phyloP scores from a whole-genome alignment of 2,888 invertebrate species.

The Drosophila atripex region DNA sequence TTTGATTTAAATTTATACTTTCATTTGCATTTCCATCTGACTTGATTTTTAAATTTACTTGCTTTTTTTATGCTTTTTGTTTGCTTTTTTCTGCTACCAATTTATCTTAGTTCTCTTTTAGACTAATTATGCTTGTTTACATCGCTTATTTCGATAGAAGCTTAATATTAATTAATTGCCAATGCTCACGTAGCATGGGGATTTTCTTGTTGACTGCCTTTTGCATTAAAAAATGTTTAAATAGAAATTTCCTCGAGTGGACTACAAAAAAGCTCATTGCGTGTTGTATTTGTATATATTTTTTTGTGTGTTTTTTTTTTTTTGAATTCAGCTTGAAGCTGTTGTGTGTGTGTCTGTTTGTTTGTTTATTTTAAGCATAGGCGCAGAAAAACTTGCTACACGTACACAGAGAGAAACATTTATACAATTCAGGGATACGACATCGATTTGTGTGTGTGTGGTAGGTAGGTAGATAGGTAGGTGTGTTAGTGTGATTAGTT shows the following conservation, averaged over 20 bases:
- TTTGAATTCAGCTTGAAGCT: constrained; percentile 26
- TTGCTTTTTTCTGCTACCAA: constrained; percentile 35
- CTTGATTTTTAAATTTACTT: constrained; percentile 40
- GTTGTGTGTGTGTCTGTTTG: constrained; percentile 20
- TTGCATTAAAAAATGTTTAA: constrained; percentile 20
- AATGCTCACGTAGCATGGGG: constrained; percentile 22
- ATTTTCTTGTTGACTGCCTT: constrained; percentile 26
- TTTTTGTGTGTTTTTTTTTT: constrained; percentile 14
- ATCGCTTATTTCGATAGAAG: constrained; percentile 53
- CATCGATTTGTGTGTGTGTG: constrained; percentile 42
- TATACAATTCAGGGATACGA: constrained; percentile 44
- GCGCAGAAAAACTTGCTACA: constrained; percentile 61
- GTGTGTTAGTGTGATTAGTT: constrained; percentile 23
- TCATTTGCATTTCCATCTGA: constrained; percentile 44
- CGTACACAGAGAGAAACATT: constrained; percentile 50
- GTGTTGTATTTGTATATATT: constrained; percentile 28
- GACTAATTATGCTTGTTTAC: constrained; percentile 38
- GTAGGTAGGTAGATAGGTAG: too few species aligned
- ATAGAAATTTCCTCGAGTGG: constrained; percentile 25
- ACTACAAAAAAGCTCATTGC: constrained; percentile 71
- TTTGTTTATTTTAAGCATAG: constrained; percentile 46
- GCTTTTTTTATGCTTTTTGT: constrained; percentile 39
- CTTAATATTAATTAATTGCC: constrained; percentile 60
- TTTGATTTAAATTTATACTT: constrained; percentile 50
- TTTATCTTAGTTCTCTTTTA: constrained; percentile 51